These are phyloP conservation scores for Mythimna vitellina DNA, from an alignment of 2,888 invertebrate genomes.

Conservation along the genomic window DNA sequence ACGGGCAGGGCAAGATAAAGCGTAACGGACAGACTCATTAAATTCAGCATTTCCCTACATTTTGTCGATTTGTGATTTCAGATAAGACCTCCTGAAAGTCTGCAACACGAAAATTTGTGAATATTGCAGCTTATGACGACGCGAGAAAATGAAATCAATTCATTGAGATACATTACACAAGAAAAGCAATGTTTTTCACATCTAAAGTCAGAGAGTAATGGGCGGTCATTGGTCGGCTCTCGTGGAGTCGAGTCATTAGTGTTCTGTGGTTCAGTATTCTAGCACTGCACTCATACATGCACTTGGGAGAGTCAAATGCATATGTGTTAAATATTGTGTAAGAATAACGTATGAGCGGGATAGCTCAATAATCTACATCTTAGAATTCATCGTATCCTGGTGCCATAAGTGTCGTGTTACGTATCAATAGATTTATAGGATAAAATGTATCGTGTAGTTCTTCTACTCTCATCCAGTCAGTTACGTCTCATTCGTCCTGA, in stretches of 20 bases:
- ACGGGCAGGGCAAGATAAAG: no score
- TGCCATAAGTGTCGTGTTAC: background rate
- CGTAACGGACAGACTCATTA: no score
- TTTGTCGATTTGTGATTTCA: no score
- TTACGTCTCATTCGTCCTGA: background rate
- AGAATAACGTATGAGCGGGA: conserved; percentile 3
- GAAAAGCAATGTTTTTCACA: background rate
- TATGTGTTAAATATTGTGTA: conserved; percentile 9
- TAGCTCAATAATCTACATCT: conserved; percentile 12
- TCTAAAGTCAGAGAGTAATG: background rate
- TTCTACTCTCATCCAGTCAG: background rate
- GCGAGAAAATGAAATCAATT: background rate
- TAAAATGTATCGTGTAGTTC: background rate
- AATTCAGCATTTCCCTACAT: no score
- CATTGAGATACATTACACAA: background rate
- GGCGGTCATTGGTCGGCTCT: conserved; percentile 11
- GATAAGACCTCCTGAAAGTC: no score
- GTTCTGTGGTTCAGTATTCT: conserved; percentile 3
- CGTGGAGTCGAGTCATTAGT: no score
- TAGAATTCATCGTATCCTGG: conserved; percentile 26
- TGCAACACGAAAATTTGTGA: no score
- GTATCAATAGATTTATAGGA: conserved; percentile 1
- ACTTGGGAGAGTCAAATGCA: conserved; percentile 1
- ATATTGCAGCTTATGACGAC: background rate
- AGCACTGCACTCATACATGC: conserved; percentile 2